phyloP scores from a whole-genome alignment of 2,888 invertebrate genomes.

The Ectropis crepuscularia region DNA sequence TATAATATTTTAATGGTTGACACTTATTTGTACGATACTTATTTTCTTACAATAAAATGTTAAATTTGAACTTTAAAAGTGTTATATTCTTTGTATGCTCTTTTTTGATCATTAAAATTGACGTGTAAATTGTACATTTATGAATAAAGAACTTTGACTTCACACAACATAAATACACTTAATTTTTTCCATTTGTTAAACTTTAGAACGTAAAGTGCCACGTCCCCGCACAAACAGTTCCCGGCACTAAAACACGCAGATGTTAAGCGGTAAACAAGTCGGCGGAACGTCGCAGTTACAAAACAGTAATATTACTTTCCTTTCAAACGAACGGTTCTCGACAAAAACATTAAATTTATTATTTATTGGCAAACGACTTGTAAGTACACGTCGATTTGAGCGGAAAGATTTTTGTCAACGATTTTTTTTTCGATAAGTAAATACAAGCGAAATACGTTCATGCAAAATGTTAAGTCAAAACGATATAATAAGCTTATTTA shows the following conservation, averaged over 20 bases:
- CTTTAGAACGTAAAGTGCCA: background rate
- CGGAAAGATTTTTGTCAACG: conserved; percentile 23
- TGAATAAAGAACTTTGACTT: too few relatives aligned
- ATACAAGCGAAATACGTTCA: background rate
- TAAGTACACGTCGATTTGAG: conserved; percentile 21
- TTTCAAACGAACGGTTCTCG: conserved; percentile 24
- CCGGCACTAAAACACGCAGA: conserved; percentile 32
- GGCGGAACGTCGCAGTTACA: conserved; percentile 35
- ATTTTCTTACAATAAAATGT: too few relatives aligned
- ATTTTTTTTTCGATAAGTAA: conserved; percentile 11
- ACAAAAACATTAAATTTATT: conserved; percentile 24
- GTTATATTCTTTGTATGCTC: too few relatives aligned
- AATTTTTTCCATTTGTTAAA: too few relatives aligned
- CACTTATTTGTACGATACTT: too few relatives aligned
- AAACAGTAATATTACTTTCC: conserved; percentile 38
- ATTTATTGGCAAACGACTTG: conserved; percentile 32
- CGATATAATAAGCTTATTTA: background rate
- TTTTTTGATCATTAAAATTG: too few relatives aligned
- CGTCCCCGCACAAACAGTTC: background rate
- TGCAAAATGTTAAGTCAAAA: background rate
- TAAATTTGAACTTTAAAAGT: too few relatives aligned
- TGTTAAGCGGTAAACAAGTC: conserved; percentile 39
- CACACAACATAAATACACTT: too few relatives aligned
- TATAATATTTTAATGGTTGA: too few relatives aligned
- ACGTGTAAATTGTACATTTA: too few relatives aligned